A percentile compares a stretch with the other conserved stretches of the same genome.
Evolutionary conservation across 2,797 vertebrate genomes (phyloP).

Genomic region (Scyliorhinus canicula): DNA sequence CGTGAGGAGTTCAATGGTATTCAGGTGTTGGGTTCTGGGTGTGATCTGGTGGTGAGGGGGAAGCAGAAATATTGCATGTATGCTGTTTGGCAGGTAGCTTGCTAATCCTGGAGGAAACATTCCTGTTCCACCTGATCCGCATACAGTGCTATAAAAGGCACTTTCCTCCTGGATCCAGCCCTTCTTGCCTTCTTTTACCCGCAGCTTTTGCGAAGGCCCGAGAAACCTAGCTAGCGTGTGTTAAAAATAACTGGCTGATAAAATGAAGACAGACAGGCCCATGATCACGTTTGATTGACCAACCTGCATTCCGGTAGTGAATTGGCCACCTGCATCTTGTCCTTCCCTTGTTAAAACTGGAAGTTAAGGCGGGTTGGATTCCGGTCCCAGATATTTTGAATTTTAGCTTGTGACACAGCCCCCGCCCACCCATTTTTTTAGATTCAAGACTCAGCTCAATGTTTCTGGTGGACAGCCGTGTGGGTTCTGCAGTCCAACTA

Average conservation of each 20-base stretch:
- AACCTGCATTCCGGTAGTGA: neutral
- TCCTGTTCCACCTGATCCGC: neutral
- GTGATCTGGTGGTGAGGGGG: neutral
- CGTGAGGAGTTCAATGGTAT: neutral
- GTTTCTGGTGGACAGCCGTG: neutral
- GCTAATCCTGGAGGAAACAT: neutral
- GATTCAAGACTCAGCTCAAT: neutral
- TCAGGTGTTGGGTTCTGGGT: neutral
- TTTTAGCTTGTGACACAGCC: neutral
- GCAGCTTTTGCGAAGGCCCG: no score
- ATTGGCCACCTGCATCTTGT: neutral
- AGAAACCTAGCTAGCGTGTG: no score
- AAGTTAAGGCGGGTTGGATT: neutral
- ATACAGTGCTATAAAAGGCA: neutral
- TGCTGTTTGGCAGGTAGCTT: neutral
- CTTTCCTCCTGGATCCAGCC: neutral
- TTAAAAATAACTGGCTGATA: neutral
- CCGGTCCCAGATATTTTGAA: neutral
- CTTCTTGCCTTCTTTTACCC: neutral
- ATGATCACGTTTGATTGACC: neutral
- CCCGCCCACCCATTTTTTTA: neutral
- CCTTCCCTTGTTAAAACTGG: no score
- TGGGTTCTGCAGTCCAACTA: neutral
- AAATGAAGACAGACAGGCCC: neutral
- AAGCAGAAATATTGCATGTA: neutral